Evolutionary conservation across 2,888 invertebrate genomes (phyloP), one percentile per base, ranked within the genome.

Genomic region (Lasioglossum morio): DNA sequence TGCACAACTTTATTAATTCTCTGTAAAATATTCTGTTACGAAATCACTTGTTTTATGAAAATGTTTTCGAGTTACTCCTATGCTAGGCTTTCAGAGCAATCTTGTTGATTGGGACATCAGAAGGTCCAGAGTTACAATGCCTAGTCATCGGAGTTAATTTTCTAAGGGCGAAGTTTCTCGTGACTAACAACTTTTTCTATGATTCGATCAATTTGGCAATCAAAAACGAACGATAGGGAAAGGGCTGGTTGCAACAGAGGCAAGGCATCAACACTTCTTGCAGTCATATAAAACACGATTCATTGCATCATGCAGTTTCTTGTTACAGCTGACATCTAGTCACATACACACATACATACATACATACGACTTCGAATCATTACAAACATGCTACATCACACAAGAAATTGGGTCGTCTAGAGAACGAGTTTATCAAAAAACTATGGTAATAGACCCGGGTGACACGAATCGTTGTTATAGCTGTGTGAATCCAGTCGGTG

Each of bases 251-350:
- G 60, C 60, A 30, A 60, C 60, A 60, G 60, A 34, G 66, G 34
- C 30, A 19, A 30, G 30, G 19, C 27, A 53, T 53, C 53, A 53
- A 43, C 27, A 30, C 34, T 74, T 82, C 43, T 70, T 70, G 12
- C 27, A 43, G 19, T 43, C 10, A 10, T n/a, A 40, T 30, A 63
- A 60, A 63, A 43, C 63, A 63, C 63, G 40, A 34, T 46, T 27
- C 43, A 10, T 77, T 82, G 73, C 83, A 78, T 70, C 73, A 73
- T 27, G 19, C 30, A 43, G 57, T 63, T 57, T 48, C 72, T 69
- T n/a, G 34, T 75, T 76, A 66, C 76, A 69, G 23, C 37, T 37
- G 69, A 37, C 37, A 34, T 66, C 40, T 30, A 72, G n/a, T 30
- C 37, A 60, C 53, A 23, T 19, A 19, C 37, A 60, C 53, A 23